Percentiles rank a stretch among this genome's conserved stretches.
Conservation (phyloP, 53 echinoderm and acorn worm species). For the Pentamera pediparva region DNA sequence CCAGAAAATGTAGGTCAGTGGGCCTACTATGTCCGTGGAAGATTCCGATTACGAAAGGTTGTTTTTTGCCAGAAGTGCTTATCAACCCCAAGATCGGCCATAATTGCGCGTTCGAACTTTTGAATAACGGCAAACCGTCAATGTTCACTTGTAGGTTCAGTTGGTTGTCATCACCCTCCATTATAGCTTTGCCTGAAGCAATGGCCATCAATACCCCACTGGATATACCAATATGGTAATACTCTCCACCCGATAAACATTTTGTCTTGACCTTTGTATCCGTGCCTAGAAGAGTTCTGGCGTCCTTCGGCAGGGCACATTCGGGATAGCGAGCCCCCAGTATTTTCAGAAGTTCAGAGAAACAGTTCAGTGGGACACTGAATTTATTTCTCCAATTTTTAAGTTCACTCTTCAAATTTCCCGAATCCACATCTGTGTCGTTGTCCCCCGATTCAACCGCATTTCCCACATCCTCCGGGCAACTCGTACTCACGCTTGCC, state of each 20-base stretch:
- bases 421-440: too few species aligned
- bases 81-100: slow-evolving; percentile 2
- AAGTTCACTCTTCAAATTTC: too few species aligned
- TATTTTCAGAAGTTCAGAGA: background rate
- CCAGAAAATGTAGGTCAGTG: background rate
- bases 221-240: slow-evolving; percentile 1
- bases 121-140: background rate
- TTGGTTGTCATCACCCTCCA: background rate
- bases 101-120: slow-evolving; percentile 1
- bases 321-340: background rate
- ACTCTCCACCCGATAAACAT: background rate
- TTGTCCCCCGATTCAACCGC: background rate
- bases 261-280: background rate
- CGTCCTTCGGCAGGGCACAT: background rate
- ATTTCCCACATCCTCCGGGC: background rate
- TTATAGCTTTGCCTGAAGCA: background rate
- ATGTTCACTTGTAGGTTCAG: background rate
- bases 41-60: background rate
- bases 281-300: background rate
- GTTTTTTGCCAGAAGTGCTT: background rate
- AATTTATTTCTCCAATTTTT: background rate
- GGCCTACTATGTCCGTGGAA: background rate
- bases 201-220: background rate
- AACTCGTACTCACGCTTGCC: background rate
- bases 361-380: background rate